Percentiles rank a stretch among this genome's conserved stretches.
phyloP scores from a whole-genome alignment of 2,113 vertebrate species.

The Varanus komodoensis region DNA sequence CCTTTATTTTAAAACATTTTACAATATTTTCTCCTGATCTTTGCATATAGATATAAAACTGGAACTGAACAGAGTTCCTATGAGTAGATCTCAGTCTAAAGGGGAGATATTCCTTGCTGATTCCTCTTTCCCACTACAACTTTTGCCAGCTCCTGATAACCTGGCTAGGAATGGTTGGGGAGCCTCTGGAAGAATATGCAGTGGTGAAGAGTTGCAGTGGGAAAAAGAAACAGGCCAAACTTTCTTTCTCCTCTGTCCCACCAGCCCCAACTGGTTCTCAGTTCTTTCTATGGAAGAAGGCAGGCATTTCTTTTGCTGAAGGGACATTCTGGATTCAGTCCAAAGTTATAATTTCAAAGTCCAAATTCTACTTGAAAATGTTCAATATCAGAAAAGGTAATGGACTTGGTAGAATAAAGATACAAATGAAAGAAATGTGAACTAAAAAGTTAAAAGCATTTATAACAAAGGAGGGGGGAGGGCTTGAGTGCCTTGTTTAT shows the following conservation, averaged over 20 bases:
- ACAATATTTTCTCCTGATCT: neutral
- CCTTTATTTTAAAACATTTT: neutral
- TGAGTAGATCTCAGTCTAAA: too few relatives aligned
- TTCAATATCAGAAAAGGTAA: neutral
- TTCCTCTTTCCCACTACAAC: neutral
- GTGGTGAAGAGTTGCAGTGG: too few relatives aligned
- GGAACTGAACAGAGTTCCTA: neutral
- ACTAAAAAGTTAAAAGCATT: neutral
- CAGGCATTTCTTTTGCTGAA: neutral
- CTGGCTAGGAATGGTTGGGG: neutral
- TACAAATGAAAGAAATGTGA: constrained; percentile 18
- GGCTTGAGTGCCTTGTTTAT: constrained; percentile 9
- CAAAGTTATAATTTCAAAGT: neutral
- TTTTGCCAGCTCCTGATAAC: neutral
- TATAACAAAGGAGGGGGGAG: constrained; percentile 23
- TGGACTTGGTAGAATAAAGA: neutral
- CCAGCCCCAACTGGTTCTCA: too few relatives aligned
- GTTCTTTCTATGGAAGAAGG: neutral
- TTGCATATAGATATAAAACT: neutral
- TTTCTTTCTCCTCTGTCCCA: too few relatives aligned
- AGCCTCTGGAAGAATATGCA: neutral
- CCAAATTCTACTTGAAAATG: constrained; percentile 32
- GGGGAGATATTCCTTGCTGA: neutral
- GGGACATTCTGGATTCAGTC: constrained; percentile 15
- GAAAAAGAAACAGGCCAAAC: too few relatives aligned